Base-by-base conservation (phyloP, 1,140 invertebrate genomes). In the Eupeodes corollae region DNA sequence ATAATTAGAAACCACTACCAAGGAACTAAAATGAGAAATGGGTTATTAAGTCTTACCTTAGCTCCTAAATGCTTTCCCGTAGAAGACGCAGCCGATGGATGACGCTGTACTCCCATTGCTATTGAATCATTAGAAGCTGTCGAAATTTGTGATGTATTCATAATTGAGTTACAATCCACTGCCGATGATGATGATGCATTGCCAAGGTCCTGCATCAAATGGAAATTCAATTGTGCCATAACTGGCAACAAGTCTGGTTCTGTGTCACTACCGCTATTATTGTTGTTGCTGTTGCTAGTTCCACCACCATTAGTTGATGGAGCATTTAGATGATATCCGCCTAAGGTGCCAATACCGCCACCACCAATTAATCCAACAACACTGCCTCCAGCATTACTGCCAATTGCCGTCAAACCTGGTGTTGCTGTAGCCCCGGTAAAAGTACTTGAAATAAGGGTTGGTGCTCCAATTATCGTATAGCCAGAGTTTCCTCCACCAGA, bases 81-180 rank as follows among this genome's bases (percentile, higher is more conserved):
- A 14, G 55, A 52, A 21, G 60, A 54, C 16, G 53, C 38, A 3
- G 51, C 34, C 3, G 38, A 41, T 34, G 18, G 39, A 42, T 37
- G 21, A 26, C 40, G 8, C 31, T 32, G 5, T 26, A 16, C 18
- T 19, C 44, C 41, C 57, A 58, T 53, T 63, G 52, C 56, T 59
- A 46, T 54, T 49, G 62, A 65, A 46, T 68, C 65, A 42, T 58
- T 64, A 26, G 65, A 67, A 31, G 58, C 56, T 46, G 58, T 59
- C 16, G 62, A 67, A 46, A 67, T 67, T 59, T 68, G 65, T 54
- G 65, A 68, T 57, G 65, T 55, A 26, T 66, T 68, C 65, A 68
- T 68, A 31, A 66, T 56, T 34, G 59, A 62, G 42, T 63, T 64
- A 54, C 59, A 55, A 47, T 67, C 65, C 32, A 49, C 50, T 34